A percentile compares a stretch with the other conserved stretches of the same genome.
Conservation (phyloP, 2,888 invertebrate species). For the Mellilla xanthometata region DNA sequence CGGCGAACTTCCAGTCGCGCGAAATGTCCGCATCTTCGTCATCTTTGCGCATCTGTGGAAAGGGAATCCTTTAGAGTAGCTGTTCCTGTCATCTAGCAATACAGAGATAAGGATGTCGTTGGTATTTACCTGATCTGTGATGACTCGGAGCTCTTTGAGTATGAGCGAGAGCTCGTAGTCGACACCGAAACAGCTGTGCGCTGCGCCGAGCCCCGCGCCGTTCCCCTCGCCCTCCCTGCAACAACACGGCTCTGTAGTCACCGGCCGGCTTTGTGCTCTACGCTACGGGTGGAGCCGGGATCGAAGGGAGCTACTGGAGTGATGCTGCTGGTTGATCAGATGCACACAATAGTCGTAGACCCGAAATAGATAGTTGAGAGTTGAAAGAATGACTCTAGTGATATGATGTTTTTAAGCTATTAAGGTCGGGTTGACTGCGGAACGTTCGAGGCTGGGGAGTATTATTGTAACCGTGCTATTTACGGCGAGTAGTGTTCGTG, state of each 20-base stretch:
- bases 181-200: conserved; percentile 94
- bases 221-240: conserved; percentile 84
- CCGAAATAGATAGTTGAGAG: conserved; percentile 48
- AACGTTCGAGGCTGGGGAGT: conserved; percentile 74
- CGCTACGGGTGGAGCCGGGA: conserved; percentile 75
- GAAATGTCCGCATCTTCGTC: conserved; percentile 97
- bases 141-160: conserved; percentile 96
- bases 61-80: neutral
- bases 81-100: too few species aligned
- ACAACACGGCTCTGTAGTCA: conserved; percentile 68
- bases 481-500: conserved; percentile 83
- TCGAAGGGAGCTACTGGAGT: conserved; percentile 73
- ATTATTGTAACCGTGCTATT: conserved; percentile 81
- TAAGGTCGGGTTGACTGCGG: conserved; percentile 76
- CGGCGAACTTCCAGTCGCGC: conserved; percentile 99
- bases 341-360: conserved; percentile 58
- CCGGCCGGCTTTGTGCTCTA: conserved; percentile 68
- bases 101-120: neutral
- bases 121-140: conserved; percentile 89
- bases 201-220: conserved; percentile 87
- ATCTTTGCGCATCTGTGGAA: conserved; percentile 93
- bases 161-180: conserved; percentile 97
- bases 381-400: conserved; percentile 44
- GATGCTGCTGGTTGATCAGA: conserved; percentile 53
- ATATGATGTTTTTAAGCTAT: conserved; percentile 53